Base-by-base conservation (phyloP, 1,140 invertebrate species). In the Heliconius eleuchia region DNA sequence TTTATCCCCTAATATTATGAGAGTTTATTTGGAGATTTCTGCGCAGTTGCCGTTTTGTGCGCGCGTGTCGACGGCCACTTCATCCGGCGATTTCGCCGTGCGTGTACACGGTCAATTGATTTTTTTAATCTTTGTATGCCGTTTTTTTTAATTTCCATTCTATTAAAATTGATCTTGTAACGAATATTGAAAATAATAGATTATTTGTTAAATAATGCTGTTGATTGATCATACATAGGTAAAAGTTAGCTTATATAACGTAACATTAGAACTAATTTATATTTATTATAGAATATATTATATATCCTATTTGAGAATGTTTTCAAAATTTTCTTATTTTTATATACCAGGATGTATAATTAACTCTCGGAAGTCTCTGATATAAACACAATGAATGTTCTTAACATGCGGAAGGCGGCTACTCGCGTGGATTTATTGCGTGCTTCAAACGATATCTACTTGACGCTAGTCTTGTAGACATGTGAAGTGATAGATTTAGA, bases 331-430 rank as follows among this genome's bases (percentile, higher is more conserved):
- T 46, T 27, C 1, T 27, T 23, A 23, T 23, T 60, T 23, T 60
- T 60, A 60, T 60, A n/a, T 23, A 27, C 2, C 2, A 13, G 9
- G 0, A 1, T 1, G 18, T 46, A 82, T 78, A 83, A 83, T 84
- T 72, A 50, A 80, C 74, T 84, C 80, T 81, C 84, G 86, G 88
- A 89, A 89, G 85, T 79, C 81, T 76, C n/a, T 52, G 42, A 11
- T 30, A 73, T 37, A 60, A 79, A 73, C 80, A 85, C 80, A 84
- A 85, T 83, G 82, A 82, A 82, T 85, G 84, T 79, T 80, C 66
- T 52, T 82, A 84, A 82, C 82, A 86, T 57, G 84, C 87, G 86
- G 87, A 89, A 89, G 87, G 77, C 82, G 81, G 46, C 70, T 78
- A 81, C 76, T 82, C 81, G 83, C 79, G 78, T 83, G 78, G 71